These are phyloP conservation scores for Bombus ignitus DNA, from an alignment of 1,140 invertebrate genomes.

Conservation along the genomic window DNA sequence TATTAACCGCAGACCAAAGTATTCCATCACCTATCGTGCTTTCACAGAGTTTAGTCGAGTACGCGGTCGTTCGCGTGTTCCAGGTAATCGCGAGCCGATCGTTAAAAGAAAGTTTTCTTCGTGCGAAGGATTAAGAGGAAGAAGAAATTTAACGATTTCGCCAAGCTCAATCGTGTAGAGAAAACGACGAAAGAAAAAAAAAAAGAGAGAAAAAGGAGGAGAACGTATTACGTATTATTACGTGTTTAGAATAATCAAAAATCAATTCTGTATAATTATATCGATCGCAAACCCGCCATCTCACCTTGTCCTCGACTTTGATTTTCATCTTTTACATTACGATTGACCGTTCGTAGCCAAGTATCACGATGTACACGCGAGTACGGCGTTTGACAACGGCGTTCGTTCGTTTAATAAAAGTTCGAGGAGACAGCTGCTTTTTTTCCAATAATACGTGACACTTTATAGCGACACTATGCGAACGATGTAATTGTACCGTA, in stretches of 20 bases:
- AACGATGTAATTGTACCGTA: constrained; percentile 14
- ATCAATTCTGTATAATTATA: constrained; percentile 17
- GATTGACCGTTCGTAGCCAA: background rate
- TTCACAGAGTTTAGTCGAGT: background rate
- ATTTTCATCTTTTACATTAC: background rate
- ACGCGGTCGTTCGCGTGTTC: background rate
- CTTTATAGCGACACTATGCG: background rate
- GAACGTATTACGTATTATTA: constrained; percentile 17
- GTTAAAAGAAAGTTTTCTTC: background rate
- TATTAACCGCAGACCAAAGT: constrained; percentile 57
- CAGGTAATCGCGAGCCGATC: background rate
- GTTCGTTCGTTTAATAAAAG: background rate
- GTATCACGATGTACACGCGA: background rate
- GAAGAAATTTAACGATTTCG: constrained; percentile 8
- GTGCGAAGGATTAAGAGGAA: background rate
- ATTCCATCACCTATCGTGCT: background rate
- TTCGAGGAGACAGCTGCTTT: background rate
- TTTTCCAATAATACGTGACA: background rate
- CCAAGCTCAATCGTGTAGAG: constrained; percentile 13
- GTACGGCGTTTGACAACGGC: background rate
- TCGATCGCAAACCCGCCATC: background rate
- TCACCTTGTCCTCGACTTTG: background rate
- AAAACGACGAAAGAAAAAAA: too few relatives aligned
- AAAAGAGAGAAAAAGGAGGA: background rate
- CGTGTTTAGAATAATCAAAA: constrained; percentile 30